Conservation (phyloP, 2,888 invertebrate species). For the Drosophila quinaria region DNA sequence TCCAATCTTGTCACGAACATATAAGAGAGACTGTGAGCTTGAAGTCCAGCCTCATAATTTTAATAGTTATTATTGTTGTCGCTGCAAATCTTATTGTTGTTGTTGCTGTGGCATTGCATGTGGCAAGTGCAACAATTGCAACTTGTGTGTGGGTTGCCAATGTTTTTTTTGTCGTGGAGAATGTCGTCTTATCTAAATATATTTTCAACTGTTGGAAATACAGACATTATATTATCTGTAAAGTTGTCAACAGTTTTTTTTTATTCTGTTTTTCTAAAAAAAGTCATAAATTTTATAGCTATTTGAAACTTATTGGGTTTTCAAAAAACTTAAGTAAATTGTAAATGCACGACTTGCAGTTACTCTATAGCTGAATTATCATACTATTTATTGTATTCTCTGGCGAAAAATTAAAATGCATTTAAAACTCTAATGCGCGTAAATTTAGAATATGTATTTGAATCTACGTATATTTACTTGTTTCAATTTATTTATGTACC, state of each 20-base stretch:
- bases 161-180: conserved; percentile 8
- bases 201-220: conserved; percentile 3
- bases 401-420: no score
- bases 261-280: no score
- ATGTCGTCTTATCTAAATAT: conserved; percentile 23
- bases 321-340: no score
- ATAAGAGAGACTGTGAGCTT: background rate
- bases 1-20: conserved; percentile 74
- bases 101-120: conserved; percentile 18
- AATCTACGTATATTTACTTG: no score
- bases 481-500: no score
- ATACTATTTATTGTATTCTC: no score
- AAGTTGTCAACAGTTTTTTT: conserved; percentile 3
- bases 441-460: no score
- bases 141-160: conserved; percentile 15
- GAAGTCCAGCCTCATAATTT: conserved; percentile 19
- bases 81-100: background rate
- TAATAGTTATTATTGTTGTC: background rate
- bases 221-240: conserved; percentile 17
- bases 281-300: background rate
- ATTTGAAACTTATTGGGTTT: no score
- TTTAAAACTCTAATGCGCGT: no score
- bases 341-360: no score
- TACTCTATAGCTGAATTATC: no score
- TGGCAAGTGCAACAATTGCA: conserved; percentile 12